phyloP scores from a whole-genome alignment of 2,888 invertebrate genomes.

The Cabera pusaria region DNA sequence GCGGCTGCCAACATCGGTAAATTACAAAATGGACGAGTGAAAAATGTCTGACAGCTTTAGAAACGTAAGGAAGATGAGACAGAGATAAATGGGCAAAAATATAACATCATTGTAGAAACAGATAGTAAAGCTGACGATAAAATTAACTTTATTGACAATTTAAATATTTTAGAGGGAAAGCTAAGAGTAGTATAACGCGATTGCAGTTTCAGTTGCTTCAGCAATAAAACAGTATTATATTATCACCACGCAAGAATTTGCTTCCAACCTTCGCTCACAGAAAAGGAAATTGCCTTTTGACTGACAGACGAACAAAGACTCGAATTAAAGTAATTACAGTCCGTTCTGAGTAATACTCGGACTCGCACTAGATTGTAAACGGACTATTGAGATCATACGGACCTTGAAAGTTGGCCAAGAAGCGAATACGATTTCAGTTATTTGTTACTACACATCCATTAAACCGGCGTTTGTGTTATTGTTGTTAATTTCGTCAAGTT shows the following conservation, averaged over 20 bases:
- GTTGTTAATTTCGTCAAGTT: conserved; percentile 4
- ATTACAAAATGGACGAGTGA: conserved; percentile 48
- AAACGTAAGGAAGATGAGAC: conserved; percentile 21
- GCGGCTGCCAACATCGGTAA: conserved; percentile 48
- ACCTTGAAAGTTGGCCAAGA: conserved; percentile 48
- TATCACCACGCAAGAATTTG: conserved; percentile 5
- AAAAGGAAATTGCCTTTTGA: conserved; percentile 39
- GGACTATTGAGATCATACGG: conserved; percentile 41
- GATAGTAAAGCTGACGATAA: conserved; percentile 8
- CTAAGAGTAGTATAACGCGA: neutral
- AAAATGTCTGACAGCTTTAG: conserved; percentile 32
- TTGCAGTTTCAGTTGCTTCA: neutral
- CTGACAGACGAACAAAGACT: conserved; percentile 54
- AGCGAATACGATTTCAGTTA: conserved; percentile 15
- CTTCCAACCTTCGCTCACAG: conserved; percentile 19
- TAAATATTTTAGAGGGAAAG: conserved; percentile 41
- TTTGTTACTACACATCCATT: conserved; percentile 17
- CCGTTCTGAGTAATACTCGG: conserved; percentile 38
- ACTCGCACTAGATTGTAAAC: conserved; percentile 49
- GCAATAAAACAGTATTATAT: neutral
- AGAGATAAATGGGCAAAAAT: no score
- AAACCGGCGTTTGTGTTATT: conserved; percentile 1
- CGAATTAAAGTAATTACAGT: conserved; percentile 53
- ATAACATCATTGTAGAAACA: conserved; percentile 24
- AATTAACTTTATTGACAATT: conserved; percentile 36